Percentiles rank a stretch among this genome's conserved stretches.
Conservation (phyloP, 1,140 invertebrate species). For the Neodiprion fabricii region DNA sequence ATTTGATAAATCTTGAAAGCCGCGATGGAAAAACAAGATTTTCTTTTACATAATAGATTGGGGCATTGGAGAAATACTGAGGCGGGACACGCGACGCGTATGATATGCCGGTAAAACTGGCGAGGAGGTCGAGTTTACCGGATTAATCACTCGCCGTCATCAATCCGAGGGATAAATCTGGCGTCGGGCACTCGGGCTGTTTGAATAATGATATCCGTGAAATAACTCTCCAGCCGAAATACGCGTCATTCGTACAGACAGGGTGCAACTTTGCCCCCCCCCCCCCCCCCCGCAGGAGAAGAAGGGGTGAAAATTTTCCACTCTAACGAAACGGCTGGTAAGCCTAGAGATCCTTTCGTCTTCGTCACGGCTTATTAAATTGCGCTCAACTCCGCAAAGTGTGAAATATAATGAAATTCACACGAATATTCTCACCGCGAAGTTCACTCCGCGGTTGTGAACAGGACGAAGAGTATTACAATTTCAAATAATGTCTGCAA, state of each 20-base stretch:
- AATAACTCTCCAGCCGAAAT: neutral
- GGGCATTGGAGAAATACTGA: neutral
- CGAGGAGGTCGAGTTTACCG: neutral
- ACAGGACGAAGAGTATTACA: too few relatives aligned
- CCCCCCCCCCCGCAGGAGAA: neutral
- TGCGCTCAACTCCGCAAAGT: neutral
- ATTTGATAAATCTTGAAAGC: too few relatives aligned
- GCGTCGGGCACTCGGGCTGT: neutral
- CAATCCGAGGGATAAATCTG: neutral
- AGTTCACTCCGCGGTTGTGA: neutral
- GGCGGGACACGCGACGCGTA: slow-evolving; percentile 5
- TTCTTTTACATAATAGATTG: too few relatives aligned
- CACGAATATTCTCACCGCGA: neutral
- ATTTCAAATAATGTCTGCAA: too few relatives aligned
- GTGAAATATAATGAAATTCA: neutral
- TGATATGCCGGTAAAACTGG: neutral
- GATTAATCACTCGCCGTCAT: neutral
- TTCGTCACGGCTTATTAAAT: neutral
- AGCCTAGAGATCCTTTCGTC: neutral
- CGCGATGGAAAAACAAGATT: too few relatives aligned
- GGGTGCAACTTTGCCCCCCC: neutral
- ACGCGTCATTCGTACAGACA: neutral
- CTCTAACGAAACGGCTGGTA: neutral
- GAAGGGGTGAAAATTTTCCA: neutral
- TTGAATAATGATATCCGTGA: neutral